Percentiles rank a stretch among this genome's conserved stretches.
phyloP scores from a whole-genome alignment of 1,140 invertebrate species.

The Drosophila funebris region DNA sequence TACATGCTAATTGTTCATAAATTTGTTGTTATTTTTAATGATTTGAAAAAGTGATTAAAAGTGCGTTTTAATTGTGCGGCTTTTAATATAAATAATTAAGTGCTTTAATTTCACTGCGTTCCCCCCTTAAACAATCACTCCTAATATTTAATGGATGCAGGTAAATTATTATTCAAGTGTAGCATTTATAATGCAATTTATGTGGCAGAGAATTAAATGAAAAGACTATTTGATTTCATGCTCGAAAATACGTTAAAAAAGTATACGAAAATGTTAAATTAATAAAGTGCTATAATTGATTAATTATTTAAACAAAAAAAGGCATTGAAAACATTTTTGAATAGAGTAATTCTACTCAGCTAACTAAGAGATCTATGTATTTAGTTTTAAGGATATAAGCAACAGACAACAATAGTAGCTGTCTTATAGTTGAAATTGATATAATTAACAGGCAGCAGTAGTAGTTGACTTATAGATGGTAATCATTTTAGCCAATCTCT shows the following conservation, averaged over 20 bases:
- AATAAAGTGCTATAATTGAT: background rate
- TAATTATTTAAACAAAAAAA: no score
- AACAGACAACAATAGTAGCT: no score
- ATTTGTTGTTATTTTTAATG: constrained; percentile 27
- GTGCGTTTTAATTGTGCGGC: constrained; percentile 56
- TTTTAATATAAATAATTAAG: constrained; percentile 64
- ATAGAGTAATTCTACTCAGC: no score
- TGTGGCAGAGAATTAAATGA: constrained; percentile 21
- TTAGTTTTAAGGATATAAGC: no score
- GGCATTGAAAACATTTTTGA: no score
- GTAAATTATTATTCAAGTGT: constrained; percentile 50
- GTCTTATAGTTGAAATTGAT: no score
- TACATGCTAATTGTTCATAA: background rate
- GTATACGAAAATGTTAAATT: background rate
- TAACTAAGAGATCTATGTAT: no score
- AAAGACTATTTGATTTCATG: background rate
- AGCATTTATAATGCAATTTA: constrained; percentile 47
- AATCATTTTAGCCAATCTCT: no score
- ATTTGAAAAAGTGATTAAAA: constrained; percentile 56
- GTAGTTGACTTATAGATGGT: no score
- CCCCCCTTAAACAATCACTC: background rate
- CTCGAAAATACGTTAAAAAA: background rate
- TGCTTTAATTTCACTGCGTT: constrained; percentile 37
- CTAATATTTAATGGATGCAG: constrained; percentile 72
- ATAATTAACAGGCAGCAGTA: no score